Evolutionary conservation across 2,888 invertebrate species (phyloP).

Genomic region (Scelioninae gen. 2): DNA sequence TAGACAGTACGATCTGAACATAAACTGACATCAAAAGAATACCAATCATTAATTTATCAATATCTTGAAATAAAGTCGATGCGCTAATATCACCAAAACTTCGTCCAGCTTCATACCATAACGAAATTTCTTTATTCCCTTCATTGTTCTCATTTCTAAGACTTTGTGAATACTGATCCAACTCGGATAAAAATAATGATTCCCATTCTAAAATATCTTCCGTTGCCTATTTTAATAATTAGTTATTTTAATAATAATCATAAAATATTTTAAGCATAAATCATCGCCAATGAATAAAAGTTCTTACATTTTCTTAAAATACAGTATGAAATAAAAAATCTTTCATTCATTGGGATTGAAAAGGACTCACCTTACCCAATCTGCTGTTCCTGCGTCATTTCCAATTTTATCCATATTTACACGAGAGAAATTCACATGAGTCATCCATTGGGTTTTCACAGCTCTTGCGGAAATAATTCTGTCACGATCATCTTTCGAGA

Average conservation of each 20-base stretch:
- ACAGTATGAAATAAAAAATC: too few species aligned
- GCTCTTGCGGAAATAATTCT: conserved; percentile 81
- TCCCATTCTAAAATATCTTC: conserved; percentile 71
- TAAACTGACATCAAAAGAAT: conserved; percentile 85
- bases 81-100: conserved; percentile 87
- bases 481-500: conserved; percentile 78
- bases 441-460: conserved; percentile 80
- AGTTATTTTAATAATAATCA: conserved; percentile 6
- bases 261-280: neutral
- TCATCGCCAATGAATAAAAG: too few species aligned
- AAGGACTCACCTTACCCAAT: conserved; percentile 79
- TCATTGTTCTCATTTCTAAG: conserved; percentile 51
- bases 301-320: too few species aligned
- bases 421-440: conserved; percentile 82
- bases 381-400: conserved; percentile 84
- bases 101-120: conserved; percentile 71
- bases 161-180: conserved; percentile 62
- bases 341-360: neutral
- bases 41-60: conserved; percentile 82
- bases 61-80: conserved; percentile 83
- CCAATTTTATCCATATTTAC: conserved; percentile 82
- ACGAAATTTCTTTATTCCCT: conserved; percentile 57
- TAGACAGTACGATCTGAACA: conserved; percentile 83
- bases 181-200: conserved; percentile 63
- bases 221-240: conserved; percentile 66